Conservation (phyloP, 2,797 vertebrate genomes). For the Sebastes matsubarae region DNA sequence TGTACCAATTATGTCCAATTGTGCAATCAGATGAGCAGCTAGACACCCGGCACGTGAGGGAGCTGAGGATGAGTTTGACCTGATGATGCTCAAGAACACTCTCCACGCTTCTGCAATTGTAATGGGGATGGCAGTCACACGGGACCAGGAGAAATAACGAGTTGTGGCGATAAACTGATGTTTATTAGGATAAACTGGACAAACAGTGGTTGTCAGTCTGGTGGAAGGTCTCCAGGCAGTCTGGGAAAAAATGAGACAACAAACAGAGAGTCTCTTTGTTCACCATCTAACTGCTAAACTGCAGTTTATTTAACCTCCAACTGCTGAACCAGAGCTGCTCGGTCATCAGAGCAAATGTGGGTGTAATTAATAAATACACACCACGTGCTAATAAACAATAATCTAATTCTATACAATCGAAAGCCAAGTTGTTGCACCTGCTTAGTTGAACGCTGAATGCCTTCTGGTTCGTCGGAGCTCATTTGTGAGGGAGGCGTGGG, state of each 20-base stretch:
- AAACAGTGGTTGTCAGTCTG: neutral
- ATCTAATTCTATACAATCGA: neutral
- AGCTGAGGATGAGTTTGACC: neutral
- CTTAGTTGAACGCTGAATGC: slow-evolving; percentile 10
- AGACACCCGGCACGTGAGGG: neutral
- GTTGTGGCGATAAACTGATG: slow-evolving; percentile 4
- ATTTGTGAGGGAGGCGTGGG: slow-evolving; percentile 56
- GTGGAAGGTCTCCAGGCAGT: slow-evolving; percentile 6
- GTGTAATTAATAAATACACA: slow-evolving; percentile 23
- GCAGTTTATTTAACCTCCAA: neutral
- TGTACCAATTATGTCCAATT: neutral
- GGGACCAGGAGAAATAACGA: slow-evolving; percentile 19
- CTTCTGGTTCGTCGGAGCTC: slow-evolving; percentile 12
- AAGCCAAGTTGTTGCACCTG: neutral
- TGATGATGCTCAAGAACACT: slow-evolving; percentile 9
- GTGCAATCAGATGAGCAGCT: slow-evolving; percentile 38
- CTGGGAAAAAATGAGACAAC: slow-evolving; percentile 1
- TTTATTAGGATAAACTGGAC: slow-evolving; percentile 11
- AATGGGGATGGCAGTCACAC: neutral
- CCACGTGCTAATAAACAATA: neutral
- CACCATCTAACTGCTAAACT: neutral
- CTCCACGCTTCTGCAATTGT: neutral
- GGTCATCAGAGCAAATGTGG: neutral
- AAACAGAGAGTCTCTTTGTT: neutral
- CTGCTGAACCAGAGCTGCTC: neutral